These are phyloP conservation scores for Porphyrio hochstetteri DNA, from an alignment of 2,113 vertebrate genomes.

Conservation along the genomic window DNA sequence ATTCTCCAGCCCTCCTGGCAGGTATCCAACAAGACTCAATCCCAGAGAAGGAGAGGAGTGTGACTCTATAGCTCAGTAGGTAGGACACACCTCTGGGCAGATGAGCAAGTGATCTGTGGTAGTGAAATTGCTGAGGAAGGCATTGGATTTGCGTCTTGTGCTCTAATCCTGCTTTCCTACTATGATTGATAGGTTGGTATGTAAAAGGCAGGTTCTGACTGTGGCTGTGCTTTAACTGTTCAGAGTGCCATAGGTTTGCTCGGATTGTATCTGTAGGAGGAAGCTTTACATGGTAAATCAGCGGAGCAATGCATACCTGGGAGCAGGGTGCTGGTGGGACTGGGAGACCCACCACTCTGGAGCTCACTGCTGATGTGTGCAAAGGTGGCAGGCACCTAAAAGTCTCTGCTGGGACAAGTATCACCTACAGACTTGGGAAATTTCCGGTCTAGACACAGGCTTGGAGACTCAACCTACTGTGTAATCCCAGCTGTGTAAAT, in stretches of 20 bases:
- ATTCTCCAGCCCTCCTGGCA: neutral
- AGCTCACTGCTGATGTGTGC: neutral
- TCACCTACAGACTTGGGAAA: neutral
- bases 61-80: neutral
- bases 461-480: neutral
- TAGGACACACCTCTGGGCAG: neutral
- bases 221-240: neutral
- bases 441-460: neutral
- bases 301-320: neutral
- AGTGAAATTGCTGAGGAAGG: neutral
- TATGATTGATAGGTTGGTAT: neutral
- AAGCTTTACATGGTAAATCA: neutral
- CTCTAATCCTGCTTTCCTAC: neutral
- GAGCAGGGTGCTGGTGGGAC: neutral
- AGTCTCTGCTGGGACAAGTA: neutral
- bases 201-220: neutral
- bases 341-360: neutral
- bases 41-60: neutral
- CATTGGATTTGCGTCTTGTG: neutral
- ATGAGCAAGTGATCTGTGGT: accelerated
- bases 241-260: neutral
- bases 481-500: neutral
- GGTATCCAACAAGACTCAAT: neutral
- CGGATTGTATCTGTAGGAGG: neutral
- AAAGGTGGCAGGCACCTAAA: neutral